Conservation (phyloP, 53 echinoderm and acorn worm species). For the Henricia sp. region DNA sequence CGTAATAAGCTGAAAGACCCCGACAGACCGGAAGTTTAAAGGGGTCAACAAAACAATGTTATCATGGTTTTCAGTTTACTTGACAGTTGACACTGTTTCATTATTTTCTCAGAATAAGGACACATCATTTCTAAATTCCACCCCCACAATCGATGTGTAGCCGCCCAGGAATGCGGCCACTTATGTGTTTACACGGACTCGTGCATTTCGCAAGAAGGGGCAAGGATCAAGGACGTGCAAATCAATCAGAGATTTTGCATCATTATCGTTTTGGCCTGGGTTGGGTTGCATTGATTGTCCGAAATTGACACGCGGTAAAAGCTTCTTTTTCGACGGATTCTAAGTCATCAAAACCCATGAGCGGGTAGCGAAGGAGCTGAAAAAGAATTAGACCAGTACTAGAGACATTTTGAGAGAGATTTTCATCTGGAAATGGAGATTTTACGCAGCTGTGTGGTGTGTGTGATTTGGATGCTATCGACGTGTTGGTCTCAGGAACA, state of each 20-base stretch:
- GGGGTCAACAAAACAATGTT: too few species aligned
- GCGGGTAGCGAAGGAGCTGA: conserved; percentile 2
- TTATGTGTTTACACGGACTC: conserved; percentile 42
- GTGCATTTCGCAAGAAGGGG: conserved; percentile 29
- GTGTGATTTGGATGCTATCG: conserved; percentile 42
- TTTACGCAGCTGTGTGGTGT: conserved; percentile 24
- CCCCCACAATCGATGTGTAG: conserved; percentile 29
- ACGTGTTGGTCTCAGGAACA: conserved; percentile 48
- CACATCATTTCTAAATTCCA: too few species aligned
- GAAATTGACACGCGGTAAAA: background rate
- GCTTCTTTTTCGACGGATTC: background rate
- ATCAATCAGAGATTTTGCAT: too few species aligned
- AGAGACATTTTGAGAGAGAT: background rate
- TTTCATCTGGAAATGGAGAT: conserved; percentile 17
- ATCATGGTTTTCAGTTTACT: too few species aligned
- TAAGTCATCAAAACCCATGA: conserved; percentile 6
- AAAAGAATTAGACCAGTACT: conserved; percentile 25
- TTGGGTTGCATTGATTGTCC: background rate
- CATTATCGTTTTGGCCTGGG: background rate
- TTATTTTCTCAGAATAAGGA: too few species aligned
- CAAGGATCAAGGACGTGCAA: conserved; percentile 11
- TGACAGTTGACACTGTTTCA: too few species aligned
- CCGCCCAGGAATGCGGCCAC: conserved; percentile 30
- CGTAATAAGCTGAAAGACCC: too few species aligned
- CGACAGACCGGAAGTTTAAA: too few species aligned